Evolutionary conservation across 2,113 vertebrate species (phyloP).

Genomic region (Porphyrio hochstetteri): DNA sequence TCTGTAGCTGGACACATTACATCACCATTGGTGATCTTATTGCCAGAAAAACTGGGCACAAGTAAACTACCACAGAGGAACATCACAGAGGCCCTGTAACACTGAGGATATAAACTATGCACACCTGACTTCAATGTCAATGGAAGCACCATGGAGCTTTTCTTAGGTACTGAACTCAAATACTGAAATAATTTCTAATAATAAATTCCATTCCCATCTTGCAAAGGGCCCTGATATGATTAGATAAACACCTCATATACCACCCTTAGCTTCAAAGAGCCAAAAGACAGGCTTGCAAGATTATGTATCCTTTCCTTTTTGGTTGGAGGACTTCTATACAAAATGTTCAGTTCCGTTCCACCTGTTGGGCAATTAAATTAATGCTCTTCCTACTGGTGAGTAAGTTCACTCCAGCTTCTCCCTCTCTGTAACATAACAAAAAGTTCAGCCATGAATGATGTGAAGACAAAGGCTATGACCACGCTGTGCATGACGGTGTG

Average conservation of each 20-base stretch:
- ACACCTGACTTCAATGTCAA: background rate
- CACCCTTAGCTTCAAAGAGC: background rate
- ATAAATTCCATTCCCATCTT: background rate
- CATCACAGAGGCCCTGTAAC: background rate
- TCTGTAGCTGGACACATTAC: no score
- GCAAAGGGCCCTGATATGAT: background rate
- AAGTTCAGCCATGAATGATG: fast-evolving
- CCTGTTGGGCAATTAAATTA: background rate
- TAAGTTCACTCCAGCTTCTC: background rate
- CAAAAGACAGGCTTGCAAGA: background rate
- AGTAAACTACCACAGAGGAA: background rate
- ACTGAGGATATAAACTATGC: background rate
- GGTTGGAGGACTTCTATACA: background rate
- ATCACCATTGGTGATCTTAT: background rate
- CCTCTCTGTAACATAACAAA: background rate
- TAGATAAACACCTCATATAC: background rate
- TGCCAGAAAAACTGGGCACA: background rate
- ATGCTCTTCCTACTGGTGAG: background rate
- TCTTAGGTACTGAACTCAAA: background rate
- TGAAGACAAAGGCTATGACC: background rate
- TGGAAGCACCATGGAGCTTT: background rate
- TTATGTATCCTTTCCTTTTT: background rate
- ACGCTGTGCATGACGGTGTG: fast-evolving
- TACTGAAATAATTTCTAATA: background rate
- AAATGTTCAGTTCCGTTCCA: background rate